These are phyloP conservation scores for Drosophila suboccidentalis DNA, from an alignment of 2,888 invertebrate genomes.

Conservation along the genomic window DNA sequence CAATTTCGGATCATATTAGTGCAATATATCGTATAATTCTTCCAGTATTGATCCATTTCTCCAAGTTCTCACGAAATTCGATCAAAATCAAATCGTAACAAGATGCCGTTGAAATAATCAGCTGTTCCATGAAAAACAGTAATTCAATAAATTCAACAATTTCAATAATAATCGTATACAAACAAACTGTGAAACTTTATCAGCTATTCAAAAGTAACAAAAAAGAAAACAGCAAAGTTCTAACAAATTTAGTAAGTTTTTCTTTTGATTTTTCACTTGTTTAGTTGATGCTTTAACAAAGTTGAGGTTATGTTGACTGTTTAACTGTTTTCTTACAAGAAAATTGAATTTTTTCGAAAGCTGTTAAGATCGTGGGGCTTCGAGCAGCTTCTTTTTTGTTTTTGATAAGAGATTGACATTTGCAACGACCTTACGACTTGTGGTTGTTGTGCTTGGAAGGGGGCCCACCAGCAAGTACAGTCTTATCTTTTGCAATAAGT, in stretches of 20 bases:
- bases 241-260: background rate
- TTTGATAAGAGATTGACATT: conserved; percentile 24
- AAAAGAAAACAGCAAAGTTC: background rate
- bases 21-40: too few relatives aligned
- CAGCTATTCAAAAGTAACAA: background rate
- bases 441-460: background rate
- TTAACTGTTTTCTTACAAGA: background rate
- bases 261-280: background rate
- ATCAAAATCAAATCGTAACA: conserved; percentile 1
- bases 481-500: conserved; percentile 26
- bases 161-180: background rate
- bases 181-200: background rate
- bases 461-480: conserved; percentile 3
- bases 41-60: background rate
- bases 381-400: conserved; percentile 7
- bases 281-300: background rate
- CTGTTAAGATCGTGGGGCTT: conserved; percentile 1
- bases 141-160: background rate
- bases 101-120: background rate
- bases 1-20: background rate
- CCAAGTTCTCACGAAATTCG: background rate
- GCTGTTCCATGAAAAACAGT: background rate
- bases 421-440: conserved; percentile 3
- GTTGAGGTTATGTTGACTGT: background rate
- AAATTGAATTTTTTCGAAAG: background rate